Percentiles rank a stretch among this genome's conserved stretches.
Evolutionary conservation across 2,797 vertebrate species (phyloP).

Genomic region (Adrianichthys oophorus): DNA sequence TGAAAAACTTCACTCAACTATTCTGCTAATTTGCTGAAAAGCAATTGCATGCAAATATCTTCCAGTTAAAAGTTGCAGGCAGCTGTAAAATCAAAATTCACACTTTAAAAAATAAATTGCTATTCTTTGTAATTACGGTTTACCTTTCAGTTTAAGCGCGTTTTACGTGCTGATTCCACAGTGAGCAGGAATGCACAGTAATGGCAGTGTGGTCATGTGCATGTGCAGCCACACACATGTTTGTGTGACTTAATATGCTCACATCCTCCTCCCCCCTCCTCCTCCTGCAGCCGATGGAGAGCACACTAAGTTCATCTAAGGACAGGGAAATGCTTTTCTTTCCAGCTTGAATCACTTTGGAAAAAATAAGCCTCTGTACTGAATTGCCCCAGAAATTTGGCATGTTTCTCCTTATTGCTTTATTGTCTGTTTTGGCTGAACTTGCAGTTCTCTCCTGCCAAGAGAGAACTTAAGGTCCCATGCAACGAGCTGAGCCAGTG

Average conservation of each 20-base stretch:
- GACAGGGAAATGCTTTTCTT: slow-evolving; percentile 86
- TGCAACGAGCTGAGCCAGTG: slow-evolving; percentile 74
- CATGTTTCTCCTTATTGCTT: slow-evolving; percentile 86
- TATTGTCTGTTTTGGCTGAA: slow-evolving; percentile 96
- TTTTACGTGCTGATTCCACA: slow-evolving; percentile 56
- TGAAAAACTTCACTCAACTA: slow-evolving; percentile 43
- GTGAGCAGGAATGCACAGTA: slow-evolving; percentile 58
- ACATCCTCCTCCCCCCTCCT: slow-evolving; percentile 49
- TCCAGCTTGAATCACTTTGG: slow-evolving; percentile 86
- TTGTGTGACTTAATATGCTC: slow-evolving; percentile 33
- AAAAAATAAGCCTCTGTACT: slow-evolving; percentile 87
- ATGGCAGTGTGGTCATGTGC: slow-evolving; percentile 54
- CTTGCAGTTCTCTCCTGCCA: slow-evolving; percentile 84
- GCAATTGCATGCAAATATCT: slow-evolving; percentile 3
- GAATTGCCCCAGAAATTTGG: slow-evolving; percentile 88
- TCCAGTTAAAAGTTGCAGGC: too few species aligned
- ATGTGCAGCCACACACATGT: slow-evolving; percentile 12
- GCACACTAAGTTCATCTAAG: slow-evolving; percentile 85
- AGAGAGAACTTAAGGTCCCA: slow-evolving; percentile 82
- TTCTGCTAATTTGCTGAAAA: slow-evolving; percentile 20
- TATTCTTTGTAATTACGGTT: too few species aligned
- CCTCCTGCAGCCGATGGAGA: slow-evolving; percentile 74
- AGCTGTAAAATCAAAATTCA: too few species aligned
- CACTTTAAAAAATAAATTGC: too few species aligned
- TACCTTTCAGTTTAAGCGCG: too few species aligned